Percentiles rank a stretch among this genome's conserved stretches.
Conservation (phyloP, 1,140 invertebrate species). For the Bactericera cockerelli region DNA sequence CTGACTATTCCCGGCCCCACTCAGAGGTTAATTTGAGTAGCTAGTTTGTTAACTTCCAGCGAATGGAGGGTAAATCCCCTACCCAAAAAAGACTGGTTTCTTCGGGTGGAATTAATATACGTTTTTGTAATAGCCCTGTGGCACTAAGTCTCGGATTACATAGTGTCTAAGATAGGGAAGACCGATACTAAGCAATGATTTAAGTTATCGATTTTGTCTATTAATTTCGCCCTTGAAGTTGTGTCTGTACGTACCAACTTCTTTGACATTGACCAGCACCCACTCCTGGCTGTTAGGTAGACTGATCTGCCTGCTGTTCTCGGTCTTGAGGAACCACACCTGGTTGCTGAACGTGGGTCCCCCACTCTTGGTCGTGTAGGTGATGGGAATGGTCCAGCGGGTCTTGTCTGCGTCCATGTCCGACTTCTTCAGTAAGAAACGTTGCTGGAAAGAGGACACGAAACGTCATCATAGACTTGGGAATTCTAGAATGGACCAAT, state of each 20-base stretch:
- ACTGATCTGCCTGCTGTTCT: not conserved
- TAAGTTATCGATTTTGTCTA: no score
- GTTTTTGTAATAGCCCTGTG: no score
- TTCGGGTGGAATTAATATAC: no score
- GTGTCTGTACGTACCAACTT: not conserved
- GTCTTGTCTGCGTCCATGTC: constrained; percentile 19
- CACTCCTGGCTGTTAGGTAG: not conserved
- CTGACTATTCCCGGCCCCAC: no score
- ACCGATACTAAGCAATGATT: no score
- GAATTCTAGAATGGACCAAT: no score
- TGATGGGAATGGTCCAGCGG: constrained; percentile 44
- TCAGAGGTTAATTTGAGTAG: not conserved
- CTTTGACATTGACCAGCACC: not conserved
- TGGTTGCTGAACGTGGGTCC: not conserved
- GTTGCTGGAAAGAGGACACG: constrained; percentile 35
- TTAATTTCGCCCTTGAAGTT: no score
- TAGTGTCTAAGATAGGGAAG: no score
- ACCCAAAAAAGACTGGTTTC: not conserved
- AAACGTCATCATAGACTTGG: no score
- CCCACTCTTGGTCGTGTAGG: constrained; percentile 32
- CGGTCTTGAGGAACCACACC: not conserved
- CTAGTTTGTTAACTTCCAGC: no score
- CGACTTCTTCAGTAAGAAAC: constrained; percentile 34
- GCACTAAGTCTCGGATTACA: no score
- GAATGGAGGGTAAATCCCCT: no score